Evolutionary conservation across 2,888 invertebrate species (phyloP).

Genomic region (Acanthopleura granulata): DNA sequence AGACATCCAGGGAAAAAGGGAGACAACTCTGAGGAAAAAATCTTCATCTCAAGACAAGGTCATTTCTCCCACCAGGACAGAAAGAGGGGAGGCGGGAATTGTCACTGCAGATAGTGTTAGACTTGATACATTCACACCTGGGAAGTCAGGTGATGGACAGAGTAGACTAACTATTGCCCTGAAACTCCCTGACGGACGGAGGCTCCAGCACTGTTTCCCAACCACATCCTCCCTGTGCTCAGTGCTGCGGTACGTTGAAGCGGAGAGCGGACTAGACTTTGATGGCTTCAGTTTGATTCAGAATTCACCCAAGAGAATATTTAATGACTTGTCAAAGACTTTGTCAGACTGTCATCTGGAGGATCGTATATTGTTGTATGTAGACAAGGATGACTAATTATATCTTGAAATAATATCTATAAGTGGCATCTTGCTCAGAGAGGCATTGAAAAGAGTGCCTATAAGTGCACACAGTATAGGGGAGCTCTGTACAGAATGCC

Average conservation of each 20-base stretch:
- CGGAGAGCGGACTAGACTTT: constrained; percentile 21
- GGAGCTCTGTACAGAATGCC: too few species aligned
- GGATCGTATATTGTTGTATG: neutral
- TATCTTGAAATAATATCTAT: too few species aligned
- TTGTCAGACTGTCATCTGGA: neutral
- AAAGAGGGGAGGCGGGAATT: neutral
- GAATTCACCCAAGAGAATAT: constrained; percentile 21
- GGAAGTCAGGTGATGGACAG: neutral
- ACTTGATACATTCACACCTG: too few species aligned
- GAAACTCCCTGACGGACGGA: neutral
- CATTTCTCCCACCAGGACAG: neutral
- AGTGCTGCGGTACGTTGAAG: constrained; percentile 25
- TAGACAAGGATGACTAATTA: neutral
- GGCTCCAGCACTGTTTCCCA: neutral
- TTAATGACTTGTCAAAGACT: constrained; percentile 18
- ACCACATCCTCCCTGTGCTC: constrained; percentile 15
- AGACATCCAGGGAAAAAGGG: neutral
- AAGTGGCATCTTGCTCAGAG: too few species aligned
- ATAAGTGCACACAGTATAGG: too few species aligned
- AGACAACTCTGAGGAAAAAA: neutral
- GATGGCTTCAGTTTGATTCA: constrained; percentile 21
- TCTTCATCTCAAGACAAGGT: neutral
- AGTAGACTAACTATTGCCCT: neutral
- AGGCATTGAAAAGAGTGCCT: too few species aligned
- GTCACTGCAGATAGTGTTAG: neutral